Base-by-base conservation (phyloP, 1,140 invertebrate genomes). In the Drosophila teissieri region DNA sequence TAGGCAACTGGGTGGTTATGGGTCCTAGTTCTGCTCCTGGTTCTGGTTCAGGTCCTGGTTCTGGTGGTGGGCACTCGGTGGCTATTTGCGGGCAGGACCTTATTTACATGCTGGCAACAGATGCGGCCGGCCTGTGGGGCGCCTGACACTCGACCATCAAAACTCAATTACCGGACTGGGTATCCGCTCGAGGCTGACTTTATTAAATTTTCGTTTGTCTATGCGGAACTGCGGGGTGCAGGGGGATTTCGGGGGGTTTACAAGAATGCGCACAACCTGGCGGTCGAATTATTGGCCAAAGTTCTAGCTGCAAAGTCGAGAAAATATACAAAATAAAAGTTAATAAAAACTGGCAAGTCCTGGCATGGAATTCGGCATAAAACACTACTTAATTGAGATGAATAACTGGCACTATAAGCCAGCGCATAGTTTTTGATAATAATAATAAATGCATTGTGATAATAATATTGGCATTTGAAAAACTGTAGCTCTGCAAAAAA, bases 171-270 rank as follows among this genome's bases (percentile, higher is more conserved):
- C 68, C 49, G 19, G 19, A 24, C 62, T 65, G 15, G 22, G 27
- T 22, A 55, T 46, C 72, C 22, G 42, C 44, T 42, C 15, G 7
- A 19, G 19, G 15, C 45, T 39, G 73, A 72, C 65, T 80, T 84
- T 84, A 84, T 84, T 84, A 84, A 85, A 84, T 80, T 84, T 85
- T 76, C 58, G 72, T 63, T 62, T 72, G 57, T 51, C 78, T 76
- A 40, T 57, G n/a, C 27, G 55, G 37, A 58, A 52, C n/a, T n/a
- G n/a, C n/a, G 14, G n/a, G 44, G 15, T 1, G 22, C 12, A 10
- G 4, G 14, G 11, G 24, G 37, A 12, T 19, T 3, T 1, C 44
- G 2, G 2, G n/a, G 11, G 34, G 27, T 12, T 11, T n/a, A 14
- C 2, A 53, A 27, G 36, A n/a, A 37, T 61, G 80, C 57, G 54